Evolutionary conservation across 2,797 vertebrate species (phyloP).

Genomic region (Crocidura indochinensis): DNA sequence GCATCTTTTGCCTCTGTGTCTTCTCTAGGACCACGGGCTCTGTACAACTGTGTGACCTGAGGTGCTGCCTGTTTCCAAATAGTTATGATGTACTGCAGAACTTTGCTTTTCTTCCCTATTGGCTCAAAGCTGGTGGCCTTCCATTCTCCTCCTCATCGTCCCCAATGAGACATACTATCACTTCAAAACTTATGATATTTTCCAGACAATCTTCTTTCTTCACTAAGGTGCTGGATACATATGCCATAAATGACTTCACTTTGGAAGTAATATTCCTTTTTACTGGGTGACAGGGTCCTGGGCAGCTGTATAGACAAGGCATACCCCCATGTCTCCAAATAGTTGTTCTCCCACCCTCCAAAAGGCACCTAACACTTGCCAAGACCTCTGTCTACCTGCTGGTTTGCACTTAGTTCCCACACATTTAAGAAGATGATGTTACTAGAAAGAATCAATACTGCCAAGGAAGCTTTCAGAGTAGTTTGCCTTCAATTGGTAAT

Average conservation of each 20-base stretch:
- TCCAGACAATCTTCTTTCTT: too few relatives aligned
- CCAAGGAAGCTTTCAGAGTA: background rate
- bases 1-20: background rate
- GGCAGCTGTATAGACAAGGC: background rate
- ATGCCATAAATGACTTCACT: background rate
- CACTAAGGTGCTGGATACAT: background rate
- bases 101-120: background rate
- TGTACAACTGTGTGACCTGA: background rate
- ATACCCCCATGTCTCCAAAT: background rate
- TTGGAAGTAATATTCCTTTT: background rate
- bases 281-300: background rate
- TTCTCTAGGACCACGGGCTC: background rate
- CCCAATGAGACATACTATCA: background rate
- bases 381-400: background rate
- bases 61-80: background rate
- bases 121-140: too few relatives aligned
- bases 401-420: slow-evolving; percentile 17
- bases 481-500: background rate
- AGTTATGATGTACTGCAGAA: fast-evolving
- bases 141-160: background rate
- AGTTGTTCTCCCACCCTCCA: background rate
- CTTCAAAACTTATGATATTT: background rate
- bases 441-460: background rate
- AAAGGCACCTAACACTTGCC: background rate
- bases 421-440: background rate